Conservation (phyloP, 2,888 invertebrate genomes). For the Lapara coniferarum region DNA sequence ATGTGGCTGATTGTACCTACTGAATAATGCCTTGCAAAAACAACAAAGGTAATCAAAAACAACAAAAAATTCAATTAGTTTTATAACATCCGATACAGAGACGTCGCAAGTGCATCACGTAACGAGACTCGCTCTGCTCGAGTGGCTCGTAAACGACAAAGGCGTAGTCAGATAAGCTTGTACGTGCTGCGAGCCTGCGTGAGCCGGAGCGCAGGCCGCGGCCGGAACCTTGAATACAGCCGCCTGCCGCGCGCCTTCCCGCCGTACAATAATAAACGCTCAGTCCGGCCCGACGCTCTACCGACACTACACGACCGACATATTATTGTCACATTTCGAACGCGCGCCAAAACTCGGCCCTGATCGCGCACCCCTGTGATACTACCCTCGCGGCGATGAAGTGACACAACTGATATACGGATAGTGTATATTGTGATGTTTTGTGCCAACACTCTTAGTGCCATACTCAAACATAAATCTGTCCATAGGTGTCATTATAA, state of each 20-base stretch:
- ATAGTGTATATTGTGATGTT: slow-evolving; percentile 78
- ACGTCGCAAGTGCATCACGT: slow-evolving; percentile 29
- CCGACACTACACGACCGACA: slow-evolving; percentile 75
- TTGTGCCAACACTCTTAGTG: slow-evolving; percentile 72
- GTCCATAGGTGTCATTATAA: slow-evolving; percentile 54
- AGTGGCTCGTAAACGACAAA: slow-evolving; percentile 63
- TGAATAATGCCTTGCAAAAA: neutral
- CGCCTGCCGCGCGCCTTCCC: slow-evolving; percentile 78
- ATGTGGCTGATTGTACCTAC: too few relatives aligned
- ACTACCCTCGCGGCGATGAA: slow-evolving; percentile 48
- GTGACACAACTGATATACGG: slow-evolving; percentile 66
- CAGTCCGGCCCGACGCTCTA: slow-evolving; percentile 78
- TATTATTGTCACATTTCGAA: slow-evolving; percentile 50
- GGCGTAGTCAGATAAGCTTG: slow-evolving; percentile 71
- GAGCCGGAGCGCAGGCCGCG: slow-evolving; percentile 51
- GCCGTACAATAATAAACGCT: slow-evolving; percentile 78
- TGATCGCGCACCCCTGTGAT: slow-evolving; percentile 49
- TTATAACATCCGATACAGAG: slow-evolving; percentile 12
- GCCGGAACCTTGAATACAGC: slow-evolving; percentile 75
- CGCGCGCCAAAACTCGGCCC: slow-evolving; percentile 43
- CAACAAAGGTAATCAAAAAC: neutral
- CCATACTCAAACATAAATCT: slow-evolving; percentile 67
- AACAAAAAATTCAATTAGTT: neutral
- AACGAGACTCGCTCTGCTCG: slow-evolving; percentile 44
- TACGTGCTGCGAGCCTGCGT: slow-evolving; percentile 55